A percentile compares a stretch with the other conserved stretches of the same genome.
Evolutionary conservation across 2,113 vertebrate species (phyloP).

Genomic region (Sclerurus mexicanus): DNA sequence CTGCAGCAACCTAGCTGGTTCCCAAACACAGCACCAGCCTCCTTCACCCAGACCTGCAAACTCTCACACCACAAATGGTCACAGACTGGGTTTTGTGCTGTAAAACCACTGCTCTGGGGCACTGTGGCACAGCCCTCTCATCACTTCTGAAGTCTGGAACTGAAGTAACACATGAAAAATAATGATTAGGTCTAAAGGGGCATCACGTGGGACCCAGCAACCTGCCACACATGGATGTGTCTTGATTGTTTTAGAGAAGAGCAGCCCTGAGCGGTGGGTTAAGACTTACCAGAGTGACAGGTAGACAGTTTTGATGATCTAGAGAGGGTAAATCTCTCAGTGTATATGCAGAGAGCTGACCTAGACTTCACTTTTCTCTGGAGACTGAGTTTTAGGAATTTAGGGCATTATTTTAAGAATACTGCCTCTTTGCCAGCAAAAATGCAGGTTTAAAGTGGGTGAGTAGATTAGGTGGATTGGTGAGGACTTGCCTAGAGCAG

Average conservation of each 20-base stretch:
- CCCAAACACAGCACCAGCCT: not conserved
- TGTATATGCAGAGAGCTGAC: not conserved
- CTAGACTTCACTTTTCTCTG: not conserved
- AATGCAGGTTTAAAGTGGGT: not conserved
- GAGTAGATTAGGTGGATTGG: not conserved
- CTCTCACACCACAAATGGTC: not conserved
- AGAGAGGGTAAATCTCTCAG: not conserved
- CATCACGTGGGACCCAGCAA: not conserved
- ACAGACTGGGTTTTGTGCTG: not conserved
- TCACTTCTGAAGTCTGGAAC: not conserved
- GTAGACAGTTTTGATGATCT: not conserved
- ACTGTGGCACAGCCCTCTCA: not conserved
- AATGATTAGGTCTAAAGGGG: not conserved
- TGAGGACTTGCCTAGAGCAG: not conserved
- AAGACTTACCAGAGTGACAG: not conserved
- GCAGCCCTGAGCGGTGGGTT: not conserved
- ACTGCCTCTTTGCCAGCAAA: not conserved
- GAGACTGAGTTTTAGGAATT: not conserved
- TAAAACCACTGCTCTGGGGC: not conserved
- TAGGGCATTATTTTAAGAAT: not conserved
- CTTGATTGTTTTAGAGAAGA: not conserved
- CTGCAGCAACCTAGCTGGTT: not conserved
- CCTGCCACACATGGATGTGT: not conserved
- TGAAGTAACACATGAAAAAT: not conserved
- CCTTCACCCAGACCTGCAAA: not conserved